Evolutionary conservation across 2,797 vertebrate genomes (phyloP).

Genomic region (Poeciliopsis presidionis): DNA sequence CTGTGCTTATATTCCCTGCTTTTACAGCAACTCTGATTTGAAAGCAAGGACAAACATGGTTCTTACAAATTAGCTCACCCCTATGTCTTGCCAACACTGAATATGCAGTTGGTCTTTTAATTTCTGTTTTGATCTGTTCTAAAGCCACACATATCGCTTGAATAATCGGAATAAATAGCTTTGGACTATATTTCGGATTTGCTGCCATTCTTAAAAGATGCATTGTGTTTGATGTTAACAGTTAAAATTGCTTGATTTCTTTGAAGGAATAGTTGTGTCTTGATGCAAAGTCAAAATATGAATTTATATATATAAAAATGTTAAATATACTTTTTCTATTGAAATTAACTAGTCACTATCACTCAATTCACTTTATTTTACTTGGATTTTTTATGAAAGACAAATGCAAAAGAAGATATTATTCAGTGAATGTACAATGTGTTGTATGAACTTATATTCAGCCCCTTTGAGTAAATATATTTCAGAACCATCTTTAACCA

Average conservation of each 20-base stretch:
- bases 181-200: slow-evolving; percentile 43
- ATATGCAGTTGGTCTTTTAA: slow-evolving; percentile 36
- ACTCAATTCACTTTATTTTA: background rate
- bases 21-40: slow-evolving; percentile 40
- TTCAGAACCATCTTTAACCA: background rate
- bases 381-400: background rate
- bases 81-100: slow-evolving; percentile 33
- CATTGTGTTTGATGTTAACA: slow-evolving; percentile 26
- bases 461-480: background rate
- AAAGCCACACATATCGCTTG: slow-evolving; percentile 38
- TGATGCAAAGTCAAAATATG: background rate
- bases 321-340: too few relatives aligned
- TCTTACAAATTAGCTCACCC: slow-evolving; percentile 34
- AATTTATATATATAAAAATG: background rate
- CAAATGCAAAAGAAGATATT: background rate
- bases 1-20: slow-evolving; percentile 29
- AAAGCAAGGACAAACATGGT: slow-evolving; percentile 40
- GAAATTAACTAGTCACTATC: background rate
- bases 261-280: background rate
- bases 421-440: background rate
- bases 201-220: slow-evolving; percentile 50
- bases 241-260: background rate
- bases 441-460: background rate
- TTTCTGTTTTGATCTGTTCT: slow-evolving; percentile 57
- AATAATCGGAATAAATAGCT: slow-evolving; percentile 53